Evolutionary conservation across 2,797 vertebrate genomes (phyloP).

Genomic region (Melanogrammus aeglefinus): DNA sequence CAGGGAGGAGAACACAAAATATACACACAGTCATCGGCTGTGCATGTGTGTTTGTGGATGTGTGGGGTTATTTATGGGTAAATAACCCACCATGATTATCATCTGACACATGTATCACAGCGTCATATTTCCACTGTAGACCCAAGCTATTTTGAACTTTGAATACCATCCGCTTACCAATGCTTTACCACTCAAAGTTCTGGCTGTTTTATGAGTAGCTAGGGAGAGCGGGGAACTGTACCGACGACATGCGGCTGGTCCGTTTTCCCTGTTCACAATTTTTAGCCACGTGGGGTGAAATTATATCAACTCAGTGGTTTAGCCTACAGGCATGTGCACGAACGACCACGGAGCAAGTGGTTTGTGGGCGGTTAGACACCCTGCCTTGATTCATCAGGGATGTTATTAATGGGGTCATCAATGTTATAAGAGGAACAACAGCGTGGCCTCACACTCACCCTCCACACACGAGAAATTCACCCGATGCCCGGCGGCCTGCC

Average conservation of each 20-base stretch:
- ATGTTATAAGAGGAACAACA: neutral
- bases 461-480: constrained; percentile 90
- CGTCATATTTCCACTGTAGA: neutral
- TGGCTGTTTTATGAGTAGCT: neutral
- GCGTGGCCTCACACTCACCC: constrained; percentile 77
- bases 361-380: neutral
- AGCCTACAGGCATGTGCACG: neutral
- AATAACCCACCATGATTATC: neutral
- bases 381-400: neutral
- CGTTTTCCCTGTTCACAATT: neutral
- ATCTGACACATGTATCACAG: neutral
- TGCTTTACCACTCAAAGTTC: neutral
- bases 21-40: neutral
- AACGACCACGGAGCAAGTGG: no score
- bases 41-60: neutral
- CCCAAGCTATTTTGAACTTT: neutral
- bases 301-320: neutral
- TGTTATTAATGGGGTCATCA: neutral
- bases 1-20: neutral
- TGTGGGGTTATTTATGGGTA: neutral
- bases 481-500: constrained; percentile 79
- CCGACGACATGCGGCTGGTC: neutral
- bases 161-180: neutral
- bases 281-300: neutral
- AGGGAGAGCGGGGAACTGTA: neutral